phyloP scores from a whole-genome alignment of 1,140 invertebrate genomes.

The Oncopodura yosiiana region DNA sequence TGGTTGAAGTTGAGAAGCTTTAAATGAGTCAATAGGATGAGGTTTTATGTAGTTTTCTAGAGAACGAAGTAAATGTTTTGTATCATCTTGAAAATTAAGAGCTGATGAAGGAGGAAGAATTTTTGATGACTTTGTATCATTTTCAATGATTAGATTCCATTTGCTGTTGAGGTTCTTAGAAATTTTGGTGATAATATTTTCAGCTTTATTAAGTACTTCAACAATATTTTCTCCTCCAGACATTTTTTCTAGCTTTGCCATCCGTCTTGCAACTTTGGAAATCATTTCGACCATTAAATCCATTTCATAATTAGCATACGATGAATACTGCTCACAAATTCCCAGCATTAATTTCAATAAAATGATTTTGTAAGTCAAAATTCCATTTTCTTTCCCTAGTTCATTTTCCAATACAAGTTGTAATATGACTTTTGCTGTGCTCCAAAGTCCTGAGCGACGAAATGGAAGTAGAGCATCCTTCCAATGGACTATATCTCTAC shows the following conservation, averaged over 20 bases:
- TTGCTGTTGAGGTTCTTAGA: too few relatives aligned
- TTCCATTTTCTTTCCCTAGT: neutral
- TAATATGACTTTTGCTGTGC: slow-evolving; percentile 13
- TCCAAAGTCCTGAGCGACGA: slow-evolving; percentile 24
- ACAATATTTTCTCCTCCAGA: neutral
- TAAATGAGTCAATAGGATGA: too few relatives aligned
- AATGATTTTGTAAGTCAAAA: slow-evolving; percentile 14
- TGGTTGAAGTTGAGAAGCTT: too few relatives aligned
- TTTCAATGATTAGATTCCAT: too few relatives aligned
- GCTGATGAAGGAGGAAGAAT: too few relatives aligned
- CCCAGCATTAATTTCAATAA: slow-evolving; percentile 4
- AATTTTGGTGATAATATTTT: too few relatives aligned
- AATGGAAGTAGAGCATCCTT: slow-evolving; percentile 4
- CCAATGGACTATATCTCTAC: slow-evolving; percentile 14
- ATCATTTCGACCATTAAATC: slow-evolving; percentile 6
- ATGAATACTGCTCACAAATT: too few relatives aligned
- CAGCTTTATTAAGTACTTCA: neutral
- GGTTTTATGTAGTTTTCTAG: too few relatives aligned
- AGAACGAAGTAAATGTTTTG: too few relatives aligned
- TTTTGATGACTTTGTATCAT: too few relatives aligned
- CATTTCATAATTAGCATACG: neutral
- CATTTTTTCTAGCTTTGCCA: neutral
- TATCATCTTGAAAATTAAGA: too few relatives aligned
- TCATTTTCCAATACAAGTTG: slow-evolving; percentile 6
- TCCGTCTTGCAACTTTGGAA: slow-evolving; percentile 8